Percentiles rank a stretch among this genome's conserved stretches.
Conservation (phyloP, 2,797 vertebrate genomes). For the Acanthurus lineatus region DNA sequence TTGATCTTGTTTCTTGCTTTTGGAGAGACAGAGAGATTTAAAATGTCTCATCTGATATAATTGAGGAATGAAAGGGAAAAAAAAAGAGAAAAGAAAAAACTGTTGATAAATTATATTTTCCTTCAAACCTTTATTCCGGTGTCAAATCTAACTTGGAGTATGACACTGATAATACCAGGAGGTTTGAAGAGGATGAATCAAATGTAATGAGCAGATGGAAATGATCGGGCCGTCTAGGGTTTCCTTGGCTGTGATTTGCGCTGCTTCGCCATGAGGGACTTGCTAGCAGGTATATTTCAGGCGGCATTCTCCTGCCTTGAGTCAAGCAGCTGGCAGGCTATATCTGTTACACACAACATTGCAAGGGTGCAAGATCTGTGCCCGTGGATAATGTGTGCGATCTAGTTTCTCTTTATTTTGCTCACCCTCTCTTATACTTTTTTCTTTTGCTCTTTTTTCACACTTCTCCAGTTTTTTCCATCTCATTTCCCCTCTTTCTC, state of each 20-base stretch:
- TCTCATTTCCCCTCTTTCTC: background rate
- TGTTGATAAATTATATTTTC: slow-evolving; percentile 5
- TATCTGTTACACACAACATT: slow-evolving; percentile 62
- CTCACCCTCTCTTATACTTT: background rate
- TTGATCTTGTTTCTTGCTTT: slow-evolving; percentile 23
- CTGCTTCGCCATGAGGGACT: slow-evolving; percentile 40
- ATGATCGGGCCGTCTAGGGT: slow-evolving; percentile 34
- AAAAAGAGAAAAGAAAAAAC: background rate
- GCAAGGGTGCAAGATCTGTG: slow-evolving; percentile 29
- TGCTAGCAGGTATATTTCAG: slow-evolving; percentile 74
- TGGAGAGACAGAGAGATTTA: slow-evolving; percentile 15
- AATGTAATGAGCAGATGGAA: slow-evolving; percentile 55
- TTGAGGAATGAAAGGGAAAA: slow-evolving; percentile 8
- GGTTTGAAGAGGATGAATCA: slow-evolving; percentile 41
- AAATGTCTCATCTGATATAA: slow-evolving; percentile 28
- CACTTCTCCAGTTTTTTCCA: background rate
- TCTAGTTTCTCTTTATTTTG: background rate
- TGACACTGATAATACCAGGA: slow-evolving; percentile 19
- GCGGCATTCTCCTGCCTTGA: slow-evolving; percentile 48
- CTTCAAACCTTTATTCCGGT: slow-evolving; percentile 23
- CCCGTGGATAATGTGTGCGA: slow-evolving; percentile 13
- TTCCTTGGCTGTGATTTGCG: slow-evolving; percentile 58
- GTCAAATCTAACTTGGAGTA: slow-evolving; percentile 34
- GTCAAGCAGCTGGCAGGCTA: slow-evolving; percentile 61
- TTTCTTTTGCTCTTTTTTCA: background rate